Percentiles rank a stretch among this genome's conserved stretches.
phyloP scores from a whole-genome alignment of 2,888 invertebrate genomes.

The Pseudococcus jackbeardsleyi region DNA sequence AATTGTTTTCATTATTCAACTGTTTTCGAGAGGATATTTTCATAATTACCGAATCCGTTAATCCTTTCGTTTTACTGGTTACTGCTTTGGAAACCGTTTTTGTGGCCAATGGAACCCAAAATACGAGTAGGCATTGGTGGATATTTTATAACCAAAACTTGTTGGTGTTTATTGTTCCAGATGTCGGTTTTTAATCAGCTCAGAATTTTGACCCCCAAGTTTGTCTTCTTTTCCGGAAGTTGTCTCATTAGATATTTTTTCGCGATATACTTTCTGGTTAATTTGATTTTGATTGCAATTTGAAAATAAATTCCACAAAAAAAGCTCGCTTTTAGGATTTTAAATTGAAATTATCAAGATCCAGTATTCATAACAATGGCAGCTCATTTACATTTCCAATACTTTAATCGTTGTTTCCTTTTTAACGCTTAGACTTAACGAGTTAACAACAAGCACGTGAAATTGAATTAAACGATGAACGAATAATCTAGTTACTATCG shows the following conservation, averaged over 20 bases:
- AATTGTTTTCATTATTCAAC: conserved; percentile 35
- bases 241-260: too few species aligned
- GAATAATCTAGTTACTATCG: background rate
- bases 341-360: too few species aligned
- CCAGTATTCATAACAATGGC: background rate
- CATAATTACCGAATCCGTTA: conserved; percentile 30
- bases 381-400: background rate
- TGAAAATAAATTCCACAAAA: too few species aligned
- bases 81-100: background rate
- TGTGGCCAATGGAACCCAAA: background rate
- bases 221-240: too few species aligned
- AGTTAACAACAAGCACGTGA: background rate
- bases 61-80: conserved; percentile 23
- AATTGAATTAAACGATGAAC: background rate
- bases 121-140: background rate
- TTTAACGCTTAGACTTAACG: background rate
- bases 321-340: too few species aligned
- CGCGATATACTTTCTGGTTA: too few species aligned
- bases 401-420: background rate
- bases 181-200: too few species aligned
- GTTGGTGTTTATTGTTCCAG: too few species aligned
- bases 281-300: too few species aligned
- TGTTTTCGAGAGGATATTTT: conserved; percentile 28
- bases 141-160: too few species aligned
- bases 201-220: too few species aligned